These are phyloP conservation scores for Danio kyathit DNA, from an alignment of 2,797 vertebrate species.

Conservation along the genomic window DNA sequence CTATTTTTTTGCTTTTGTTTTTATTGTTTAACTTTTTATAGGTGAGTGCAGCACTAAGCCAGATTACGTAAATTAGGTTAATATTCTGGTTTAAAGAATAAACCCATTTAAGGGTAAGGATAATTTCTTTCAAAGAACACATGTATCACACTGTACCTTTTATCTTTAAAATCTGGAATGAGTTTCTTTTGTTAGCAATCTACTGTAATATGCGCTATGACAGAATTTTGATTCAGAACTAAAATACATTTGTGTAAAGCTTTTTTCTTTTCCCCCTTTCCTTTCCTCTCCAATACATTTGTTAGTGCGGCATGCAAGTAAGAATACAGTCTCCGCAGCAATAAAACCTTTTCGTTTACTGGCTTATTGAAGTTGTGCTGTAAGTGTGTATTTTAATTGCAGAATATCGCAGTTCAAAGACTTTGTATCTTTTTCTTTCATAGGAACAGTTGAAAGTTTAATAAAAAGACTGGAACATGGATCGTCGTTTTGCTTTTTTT, in stretches of 20 bases:
- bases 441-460: constrained; percentile 14
- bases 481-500: constrained; percentile 43
- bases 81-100: constrained; percentile 39
- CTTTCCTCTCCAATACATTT: neutral
- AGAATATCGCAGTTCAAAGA: constrained; percentile 45
- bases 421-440: constrained; percentile 49
- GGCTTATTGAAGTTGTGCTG: constrained; percentile 41
- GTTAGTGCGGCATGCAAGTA: constrained; percentile 53
- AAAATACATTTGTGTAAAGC: constrained; percentile 20
- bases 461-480: constrained; percentile 42
- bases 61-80: constrained; percentile 49
- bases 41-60: constrained; percentile 45
- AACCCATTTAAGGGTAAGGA: neutral
- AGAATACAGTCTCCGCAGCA: constrained; percentile 49
- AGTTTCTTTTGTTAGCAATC: constrained; percentile 33
- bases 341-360: constrained; percentile 50
- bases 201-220: constrained; percentile 37
- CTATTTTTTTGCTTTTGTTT: constrained; percentile 61
- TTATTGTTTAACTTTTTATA: constrained; percentile 60
- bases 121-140: neutral
- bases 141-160: constrained; percentile 35
- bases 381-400: constrained; percentile 46
- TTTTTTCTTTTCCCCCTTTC: neutral
- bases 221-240: constrained; percentile 11
- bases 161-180: constrained; percentile 24